These are phyloP conservation scores for Rapana venosa DNA, from an alignment of 2,888 invertebrate species.

Conservation along the genomic window DNA sequence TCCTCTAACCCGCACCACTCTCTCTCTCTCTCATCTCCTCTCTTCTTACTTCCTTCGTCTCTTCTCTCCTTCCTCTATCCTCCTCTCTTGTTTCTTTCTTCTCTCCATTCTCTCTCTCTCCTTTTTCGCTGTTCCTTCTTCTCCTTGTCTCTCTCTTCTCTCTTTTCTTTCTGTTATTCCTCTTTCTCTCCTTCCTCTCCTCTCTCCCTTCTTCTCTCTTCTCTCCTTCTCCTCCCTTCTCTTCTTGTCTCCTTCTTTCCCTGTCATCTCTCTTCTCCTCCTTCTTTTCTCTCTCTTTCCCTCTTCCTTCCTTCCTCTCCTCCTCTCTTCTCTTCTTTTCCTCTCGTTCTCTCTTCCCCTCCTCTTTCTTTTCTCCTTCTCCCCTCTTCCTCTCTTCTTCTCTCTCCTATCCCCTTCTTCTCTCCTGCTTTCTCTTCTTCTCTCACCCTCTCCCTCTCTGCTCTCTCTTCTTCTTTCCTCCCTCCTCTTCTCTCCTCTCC, in stretches of 20 bases:
- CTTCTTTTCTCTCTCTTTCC: neutral
- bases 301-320: neutral
- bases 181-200: neutral
- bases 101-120: neutral
- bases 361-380: neutral
- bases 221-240: neutral
- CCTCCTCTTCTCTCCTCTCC: neutral
- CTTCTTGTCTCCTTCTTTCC: neutral
- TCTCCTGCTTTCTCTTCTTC: neutral
- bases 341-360: neutral
- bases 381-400: neutral
- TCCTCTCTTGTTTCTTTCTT: neutral
- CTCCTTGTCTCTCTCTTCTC: neutral
- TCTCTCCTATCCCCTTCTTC: neutral
- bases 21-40: neutral
- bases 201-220: neutral
- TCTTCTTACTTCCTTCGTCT: neutral
- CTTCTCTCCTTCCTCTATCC: neutral
- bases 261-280: neutral
- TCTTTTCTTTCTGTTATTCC: neutral
- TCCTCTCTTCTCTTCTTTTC: neutral
- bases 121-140: neutral
- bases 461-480: neutral
- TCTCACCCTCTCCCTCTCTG: neutral
- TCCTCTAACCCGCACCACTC: neutral